Evolutionary conservation across 2,888 invertebrate genomes (phyloP).

Genomic region (Eledone cirrhosa): DNA sequence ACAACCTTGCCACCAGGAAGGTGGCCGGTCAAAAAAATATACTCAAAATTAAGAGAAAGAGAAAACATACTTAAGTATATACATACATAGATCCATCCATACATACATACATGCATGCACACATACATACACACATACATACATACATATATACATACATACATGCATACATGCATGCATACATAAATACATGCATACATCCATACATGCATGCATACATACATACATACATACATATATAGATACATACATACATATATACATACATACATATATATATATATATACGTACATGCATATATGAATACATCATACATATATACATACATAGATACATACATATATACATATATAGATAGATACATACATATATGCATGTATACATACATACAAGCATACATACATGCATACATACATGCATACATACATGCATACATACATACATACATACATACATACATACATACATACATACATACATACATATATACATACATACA

Average conservation of each 20-base stretch:
- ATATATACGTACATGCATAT: background rate
- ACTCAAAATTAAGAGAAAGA: too few species aligned
- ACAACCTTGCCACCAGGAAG: too few species aligned
- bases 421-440: too few species aligned
- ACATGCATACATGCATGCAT: background rate
- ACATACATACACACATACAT: background rate
- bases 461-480: too few species aligned
- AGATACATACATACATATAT: background rate
- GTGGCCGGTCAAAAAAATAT: too few species aligned
- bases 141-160: background rate
- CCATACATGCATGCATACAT: background rate
- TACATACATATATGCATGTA: too few species aligned
- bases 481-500: too few species aligned
- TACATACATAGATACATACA: too few species aligned
- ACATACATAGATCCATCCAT: background rate
- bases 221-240: background rate
- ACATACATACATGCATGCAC: background rate
- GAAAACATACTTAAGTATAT: background rate
- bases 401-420: too few species aligned
- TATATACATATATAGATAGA: too few species aligned
- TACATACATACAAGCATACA: too few species aligned
- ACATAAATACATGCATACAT: background rate
- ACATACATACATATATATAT: background rate
- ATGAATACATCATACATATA: background rate
- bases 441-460: too few species aligned